Base-by-base conservation (phyloP, 1,140 invertebrate genomes). In the Conopomorpha cramerella region DNA sequence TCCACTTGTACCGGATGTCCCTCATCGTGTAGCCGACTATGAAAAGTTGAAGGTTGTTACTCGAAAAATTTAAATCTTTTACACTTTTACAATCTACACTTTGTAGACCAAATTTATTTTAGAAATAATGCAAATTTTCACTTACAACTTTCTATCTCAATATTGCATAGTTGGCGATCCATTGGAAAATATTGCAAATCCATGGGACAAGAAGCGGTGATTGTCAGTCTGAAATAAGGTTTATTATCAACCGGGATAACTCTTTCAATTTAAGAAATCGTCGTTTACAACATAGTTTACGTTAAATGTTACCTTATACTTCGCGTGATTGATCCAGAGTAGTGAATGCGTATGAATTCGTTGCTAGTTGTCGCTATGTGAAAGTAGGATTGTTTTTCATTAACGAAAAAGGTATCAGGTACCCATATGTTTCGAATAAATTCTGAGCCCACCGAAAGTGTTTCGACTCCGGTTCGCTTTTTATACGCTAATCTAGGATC, bases 61-160 rank as follows among this genome's bases (percentile, higher is more conserved):
- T n/a, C 61, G 55, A 60, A 38, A 45, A 19, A 7, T 41, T 36
- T 30, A 45, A 51, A 16, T 25, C 52, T 56, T n/a, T n/a, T n/a
- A n/a, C n/a, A n/a, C n/a, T n/a, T n/a, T n/a, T n/a, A n/a, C n/a
- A n/a, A n/a, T n/a, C n/a, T n/a, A n/a, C n/a, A n/a, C n/a, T n/a
- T n/a, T n/a, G n/a, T n/a, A n/a, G n/a, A n/a, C n/a, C n/a, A n/a
- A n/a, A n/a, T n/a, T n/a, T 32, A 15, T 18, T 30, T 14, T 34
- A 33, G 49, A 41, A 38, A 32, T 39, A 38, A 36, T 46, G 19
- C n/a, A n/a, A n/a, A n/a, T n/a, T n/a, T n/a, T n/a, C n/a, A 93
- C 94, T 95, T 89, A 96, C 93, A 98, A 82, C 93, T 96, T 86
- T 98, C 95, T 51, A 98, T 96, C 84, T 97, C 95, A 61, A 98